These are phyloP conservation scores for Trachythela sp. DNA, from an alignment of 64 coral and sea anemone genomes.

Conservation along the genomic window DNA sequence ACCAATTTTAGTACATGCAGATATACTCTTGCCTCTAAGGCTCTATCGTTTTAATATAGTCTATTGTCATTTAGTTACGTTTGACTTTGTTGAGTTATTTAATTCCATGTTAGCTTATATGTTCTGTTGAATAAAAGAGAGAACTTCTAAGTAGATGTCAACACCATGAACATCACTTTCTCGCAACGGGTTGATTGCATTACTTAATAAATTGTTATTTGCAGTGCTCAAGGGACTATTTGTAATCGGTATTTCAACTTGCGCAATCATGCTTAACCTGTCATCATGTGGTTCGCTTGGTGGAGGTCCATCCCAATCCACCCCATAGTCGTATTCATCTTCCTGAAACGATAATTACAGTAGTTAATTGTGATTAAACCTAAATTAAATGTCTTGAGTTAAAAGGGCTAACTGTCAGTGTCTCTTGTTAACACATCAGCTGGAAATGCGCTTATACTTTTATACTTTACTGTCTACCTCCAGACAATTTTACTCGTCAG, in stretches of 20 bases:
- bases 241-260: neutral
- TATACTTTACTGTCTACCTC: too few relatives aligned
- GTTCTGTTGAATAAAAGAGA: neutral
- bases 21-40: too few relatives aligned
- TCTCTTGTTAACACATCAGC: too few relatives aligned
- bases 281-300: neutral
- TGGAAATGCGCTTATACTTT: too few relatives aligned
- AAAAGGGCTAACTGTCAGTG: neutral
- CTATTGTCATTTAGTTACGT: too few relatives aligned
- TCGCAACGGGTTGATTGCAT: neutral
- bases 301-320: neutral
- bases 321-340: neutral
- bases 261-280: neutral
- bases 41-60: too few relatives aligned
- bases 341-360: neutral
- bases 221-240: neutral
- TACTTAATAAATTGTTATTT: neutral
- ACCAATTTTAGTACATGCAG: too few relatives aligned
- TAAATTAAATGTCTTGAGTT: neutral
- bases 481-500: too few relatives aligned
- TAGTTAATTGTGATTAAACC: neutral
- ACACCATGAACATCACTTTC: neutral
- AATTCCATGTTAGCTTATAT: too few relatives aligned
- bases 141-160: neutral
- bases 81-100: too few relatives aligned